These are phyloP conservation scores for Spermophilus dauricus DNA, from an alignment of 2,113 vertebrate genomes.

Conservation along the genomic window DNA sequence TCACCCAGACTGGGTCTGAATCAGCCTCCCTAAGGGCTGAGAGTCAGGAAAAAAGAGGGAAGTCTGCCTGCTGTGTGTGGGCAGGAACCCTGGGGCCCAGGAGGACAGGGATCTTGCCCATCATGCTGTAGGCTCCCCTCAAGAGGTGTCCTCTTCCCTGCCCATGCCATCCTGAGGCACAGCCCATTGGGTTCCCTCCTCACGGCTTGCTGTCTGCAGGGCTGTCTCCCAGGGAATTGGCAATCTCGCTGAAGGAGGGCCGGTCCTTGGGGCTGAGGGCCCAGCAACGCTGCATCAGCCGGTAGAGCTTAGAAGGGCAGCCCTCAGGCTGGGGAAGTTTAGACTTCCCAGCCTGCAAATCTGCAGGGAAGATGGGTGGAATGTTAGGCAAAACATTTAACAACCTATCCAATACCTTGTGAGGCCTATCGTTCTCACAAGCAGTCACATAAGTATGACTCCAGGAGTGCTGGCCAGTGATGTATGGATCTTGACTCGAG, in stretches of 20 bases:
- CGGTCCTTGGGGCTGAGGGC: constrained; percentile 96
- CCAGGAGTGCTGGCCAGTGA: background rate
- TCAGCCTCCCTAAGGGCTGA: constrained; percentile 20
- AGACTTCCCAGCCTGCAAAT: constrained; percentile 92
- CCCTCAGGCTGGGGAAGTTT: constrained; percentile 93
- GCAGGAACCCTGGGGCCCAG: background rate
- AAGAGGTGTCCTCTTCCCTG: constrained; percentile 52
- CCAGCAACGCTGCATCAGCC: constrained; percentile 97
- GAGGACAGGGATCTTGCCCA: constrained; percentile 46
- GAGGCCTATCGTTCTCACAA: background rate
- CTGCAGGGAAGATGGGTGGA: constrained; percentile 80
- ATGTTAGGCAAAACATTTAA: background rate
- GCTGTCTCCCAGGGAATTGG: constrained; percentile 92
- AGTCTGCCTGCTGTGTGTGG: constrained; percentile 26
- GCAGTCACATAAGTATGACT: background rate
- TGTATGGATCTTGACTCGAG: background rate
- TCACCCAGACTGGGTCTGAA: constrained; percentile 9
- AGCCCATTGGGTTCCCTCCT: constrained; percentile 78
- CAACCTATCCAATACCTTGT: background rate
- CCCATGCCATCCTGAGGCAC: constrained; percentile 59
- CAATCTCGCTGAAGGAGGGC: constrained; percentile 96
- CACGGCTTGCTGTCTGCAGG: constrained; percentile 95
- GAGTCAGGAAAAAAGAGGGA: constrained; percentile 14
- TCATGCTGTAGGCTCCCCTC: constrained; percentile 65
- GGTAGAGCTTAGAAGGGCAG: constrained; percentile 95